Evolutionary conservation across 2,797 vertebrate species (phyloP).

Genomic region (Glossophaga mutica): DNA sequence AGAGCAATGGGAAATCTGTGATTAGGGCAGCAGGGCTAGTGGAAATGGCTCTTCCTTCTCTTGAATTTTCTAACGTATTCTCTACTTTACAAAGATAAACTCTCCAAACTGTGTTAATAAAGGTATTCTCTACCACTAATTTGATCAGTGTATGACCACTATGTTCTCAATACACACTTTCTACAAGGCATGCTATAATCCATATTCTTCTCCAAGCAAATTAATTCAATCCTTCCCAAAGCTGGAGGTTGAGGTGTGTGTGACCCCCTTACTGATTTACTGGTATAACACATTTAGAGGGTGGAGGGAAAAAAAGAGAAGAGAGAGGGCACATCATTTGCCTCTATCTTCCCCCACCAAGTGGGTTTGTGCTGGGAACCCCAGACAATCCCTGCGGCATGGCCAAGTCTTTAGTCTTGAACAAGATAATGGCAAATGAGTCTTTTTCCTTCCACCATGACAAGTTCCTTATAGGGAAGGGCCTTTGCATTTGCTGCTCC

Average conservation of each 20-base stretch:
- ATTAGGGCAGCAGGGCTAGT: neutral
- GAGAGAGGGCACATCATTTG: neutral
- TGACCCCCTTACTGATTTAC: neutral
- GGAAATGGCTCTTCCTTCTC: neutral
- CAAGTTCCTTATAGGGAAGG: neutral
- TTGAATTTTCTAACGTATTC: neutral
- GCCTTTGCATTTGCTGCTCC: neutral
- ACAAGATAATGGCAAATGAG: neutral
- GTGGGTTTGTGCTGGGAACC: neutral
- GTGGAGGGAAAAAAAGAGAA: neutral
- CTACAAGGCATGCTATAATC: neutral
- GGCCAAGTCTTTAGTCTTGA: neutral
- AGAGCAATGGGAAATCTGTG: neutral
- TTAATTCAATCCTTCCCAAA: neutral
- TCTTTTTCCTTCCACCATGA: neutral
- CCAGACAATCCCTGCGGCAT: neutral
- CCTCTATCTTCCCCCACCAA: neutral
- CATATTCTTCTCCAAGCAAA: neutral
- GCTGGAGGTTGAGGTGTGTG: neutral
- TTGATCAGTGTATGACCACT: neutral
- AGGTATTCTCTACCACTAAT: neutral
- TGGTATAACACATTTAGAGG: neutral
- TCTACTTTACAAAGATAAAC: conserved; percentile 17
- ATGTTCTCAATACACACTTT: neutral
- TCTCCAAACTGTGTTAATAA: neutral